These are phyloP conservation scores for Enoplolaimus lenunculus DNA, from an alignment of 2,888 invertebrate species.

Conservation along the genomic window DNA sequence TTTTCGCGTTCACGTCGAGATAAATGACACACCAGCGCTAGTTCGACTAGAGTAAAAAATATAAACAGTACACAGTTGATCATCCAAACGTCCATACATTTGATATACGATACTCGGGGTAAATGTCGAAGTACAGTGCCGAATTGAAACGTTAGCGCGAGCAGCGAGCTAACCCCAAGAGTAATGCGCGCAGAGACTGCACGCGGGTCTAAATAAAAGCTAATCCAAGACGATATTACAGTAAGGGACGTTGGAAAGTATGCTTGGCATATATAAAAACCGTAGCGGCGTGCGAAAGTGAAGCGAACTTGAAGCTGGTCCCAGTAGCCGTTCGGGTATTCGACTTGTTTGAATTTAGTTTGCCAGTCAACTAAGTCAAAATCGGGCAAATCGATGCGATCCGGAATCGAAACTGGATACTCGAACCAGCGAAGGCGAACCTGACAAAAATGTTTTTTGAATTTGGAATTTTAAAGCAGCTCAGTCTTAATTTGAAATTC, in stretches of 20 bases:
- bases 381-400: constrained; percentile 13
- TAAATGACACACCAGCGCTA: constrained; percentile 19
- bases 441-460: not conserved
- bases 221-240: constrained; percentile 22
- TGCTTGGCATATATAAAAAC: constrained; percentile 22
- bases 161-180: constrained; percentile 20
- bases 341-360: not conserved
- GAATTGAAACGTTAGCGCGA: constrained; percentile 22
- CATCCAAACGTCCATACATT: constrained; percentile 23
- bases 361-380: constrained; percentile 7
- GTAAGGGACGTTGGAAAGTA: constrained; percentile 22
- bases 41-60: constrained; percentile 20
- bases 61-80: constrained; percentile 20
- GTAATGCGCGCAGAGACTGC: constrained; percentile 21
- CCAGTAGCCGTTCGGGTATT: constrained; percentile 22
- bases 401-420: constrained; percentile 5
- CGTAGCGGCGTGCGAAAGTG: constrained; percentile 19
- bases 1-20: constrained; percentile 9
- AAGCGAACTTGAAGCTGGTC: constrained; percentile 19
- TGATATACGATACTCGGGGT: constrained; percentile 21
- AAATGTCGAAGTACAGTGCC: constrained; percentile 22
- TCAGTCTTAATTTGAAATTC: too few relatives aligned
- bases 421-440: constrained; percentile 13
- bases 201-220: constrained; percentile 19
- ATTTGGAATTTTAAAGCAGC: too few relatives aligned